A percentile compares a stretch with the other conserved stretches of the same genome.
Conservation (phyloP, 2,113 vertebrate genomes). For the Sinocyclocheilus maitianheensis region DNA sequence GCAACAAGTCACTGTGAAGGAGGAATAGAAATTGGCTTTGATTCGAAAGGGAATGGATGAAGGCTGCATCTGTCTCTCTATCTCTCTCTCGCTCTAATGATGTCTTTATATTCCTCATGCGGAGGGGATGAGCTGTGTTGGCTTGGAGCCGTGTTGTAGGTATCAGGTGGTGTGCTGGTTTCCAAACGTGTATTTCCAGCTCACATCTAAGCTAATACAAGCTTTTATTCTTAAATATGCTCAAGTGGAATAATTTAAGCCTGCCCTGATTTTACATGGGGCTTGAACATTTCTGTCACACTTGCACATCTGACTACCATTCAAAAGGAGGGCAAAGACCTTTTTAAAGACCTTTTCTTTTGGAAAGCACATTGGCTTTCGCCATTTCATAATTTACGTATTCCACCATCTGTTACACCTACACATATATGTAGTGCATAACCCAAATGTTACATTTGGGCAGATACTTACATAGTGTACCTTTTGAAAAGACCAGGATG, state of each 20-base stretch:
- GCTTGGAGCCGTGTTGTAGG: conserved; percentile 60
- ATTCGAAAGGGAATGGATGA: conserved; percentile 75
- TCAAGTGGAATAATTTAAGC: conserved; percentile 72
- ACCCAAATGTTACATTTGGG: neutral
- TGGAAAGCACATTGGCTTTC: conserved; percentile 26
- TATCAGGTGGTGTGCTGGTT: conserved; percentile 58
- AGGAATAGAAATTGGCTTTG: conserved; percentile 63
- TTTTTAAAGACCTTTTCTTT: neutral
- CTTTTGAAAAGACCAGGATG: neutral
- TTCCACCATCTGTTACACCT: neutral
- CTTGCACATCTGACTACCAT: conserved; percentile 57
- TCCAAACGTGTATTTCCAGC: conserved; percentile 43
- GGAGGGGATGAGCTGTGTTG: conserved; percentile 62
- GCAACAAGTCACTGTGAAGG: conserved; percentile 50
- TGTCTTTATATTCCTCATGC: conserved; percentile 71
- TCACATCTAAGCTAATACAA: conserved; percentile 58
- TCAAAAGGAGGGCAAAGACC: conserved; percentile 41
- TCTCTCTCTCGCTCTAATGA: conserved; percentile 63
- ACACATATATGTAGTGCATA: neutral
- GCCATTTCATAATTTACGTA: neutral
- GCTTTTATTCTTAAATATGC: conserved; percentile 68
- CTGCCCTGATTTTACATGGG: conserved; percentile 53
- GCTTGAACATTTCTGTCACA: conserved; percentile 52
- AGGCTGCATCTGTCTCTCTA: conserved; percentile 55
- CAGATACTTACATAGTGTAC: neutral